Evolutionary conservation across 2,888 invertebrate species (phyloP).

Genomic region (Lepidocyrtinus sp.): DNA sequence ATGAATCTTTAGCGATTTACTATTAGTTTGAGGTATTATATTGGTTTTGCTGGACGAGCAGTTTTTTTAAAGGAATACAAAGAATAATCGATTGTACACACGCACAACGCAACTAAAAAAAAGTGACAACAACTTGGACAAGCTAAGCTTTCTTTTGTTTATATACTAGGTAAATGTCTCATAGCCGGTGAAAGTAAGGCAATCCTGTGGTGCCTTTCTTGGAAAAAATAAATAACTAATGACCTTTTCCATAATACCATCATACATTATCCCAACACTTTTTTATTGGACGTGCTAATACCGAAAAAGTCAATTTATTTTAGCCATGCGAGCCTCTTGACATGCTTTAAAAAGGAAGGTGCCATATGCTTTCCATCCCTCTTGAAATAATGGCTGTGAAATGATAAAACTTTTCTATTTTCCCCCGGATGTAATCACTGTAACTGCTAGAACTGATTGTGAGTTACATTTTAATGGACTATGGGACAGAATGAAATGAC

Average conservation of each 20-base stretch:
- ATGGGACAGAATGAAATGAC: too few relatives aligned
- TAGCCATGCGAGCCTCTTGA: not conserved
- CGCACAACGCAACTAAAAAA: not conserved
- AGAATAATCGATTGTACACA: conserved; percentile 41
- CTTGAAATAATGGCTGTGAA: not conserved
- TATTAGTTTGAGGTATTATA: conserved; percentile 39
- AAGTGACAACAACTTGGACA: not conserved
- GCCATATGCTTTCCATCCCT: not conserved
- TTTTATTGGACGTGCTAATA: not conserved
- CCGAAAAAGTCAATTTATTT: not conserved
- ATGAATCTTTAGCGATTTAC: conserved; percentile 25
- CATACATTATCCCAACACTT: not conserved
- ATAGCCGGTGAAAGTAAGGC: not conserved
- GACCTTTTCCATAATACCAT: not conserved
- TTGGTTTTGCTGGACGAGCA: not conserved
- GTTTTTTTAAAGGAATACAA: not conserved
- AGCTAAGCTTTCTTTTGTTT: not conserved
- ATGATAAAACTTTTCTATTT: not conserved
- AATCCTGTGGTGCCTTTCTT: not conserved
- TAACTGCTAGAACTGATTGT: not conserved
- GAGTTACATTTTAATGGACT: too few relatives aligned
- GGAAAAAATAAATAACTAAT: not conserved
- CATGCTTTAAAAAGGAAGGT: not conserved
- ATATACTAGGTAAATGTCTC: too few relatives aligned
- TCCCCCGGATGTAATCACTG: not conserved